Evolutionary conservation across 2,797 vertebrate species (phyloP), one percentile per base, ranked within the genome.

Genomic region (Bufotes viridis): DNA sequence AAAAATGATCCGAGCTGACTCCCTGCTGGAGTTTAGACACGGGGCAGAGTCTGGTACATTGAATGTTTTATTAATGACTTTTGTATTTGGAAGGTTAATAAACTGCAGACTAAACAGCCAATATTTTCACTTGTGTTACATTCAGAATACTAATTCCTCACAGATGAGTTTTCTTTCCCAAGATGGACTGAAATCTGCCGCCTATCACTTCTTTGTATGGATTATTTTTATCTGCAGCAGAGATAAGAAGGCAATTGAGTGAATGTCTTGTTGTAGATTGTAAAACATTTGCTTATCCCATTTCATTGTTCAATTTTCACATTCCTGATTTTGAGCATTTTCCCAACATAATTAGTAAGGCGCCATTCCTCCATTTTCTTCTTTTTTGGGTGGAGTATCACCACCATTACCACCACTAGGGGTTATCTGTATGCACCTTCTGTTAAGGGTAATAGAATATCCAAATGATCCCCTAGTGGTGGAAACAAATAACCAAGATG

Each of bases 1-100:
- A 60, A 60, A 57, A 80, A 58, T 60, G 53, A 80, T 80, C n/a
- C 12, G 5, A 49, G 74, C 42, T 53, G 74, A 76, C 53, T 76
- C 13, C 53, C n/a, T 51, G 18, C 72, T 75, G 72, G 22, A 76
- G 74, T 76, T 76, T 20, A 80, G 57, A 80, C 55, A 24, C 26
- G 42, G 78, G 18, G 22, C 78, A 10, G 53, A 80, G 75, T 14
- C 75, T 55, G 8, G 51, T 78, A 55, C 51, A 24, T 78, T 78
- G 55, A 53, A 78, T 78, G 51, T 78, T 67, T 65, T 24, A 69
- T 61, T 83, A 83, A 83, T 83, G 65, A 83, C 63, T 69, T 72
- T 53, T 83, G 65, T 11, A 83, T 83, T 72, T 69, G 63, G 42
- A 69, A 83, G 81, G 81, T 83, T 83, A 83, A 83, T 83, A 83